These are phyloP conservation scores for Hirtodrosophila trivittata DNA, from an alignment of 2,888 invertebrate species.

Conservation along the genomic window DNA sequence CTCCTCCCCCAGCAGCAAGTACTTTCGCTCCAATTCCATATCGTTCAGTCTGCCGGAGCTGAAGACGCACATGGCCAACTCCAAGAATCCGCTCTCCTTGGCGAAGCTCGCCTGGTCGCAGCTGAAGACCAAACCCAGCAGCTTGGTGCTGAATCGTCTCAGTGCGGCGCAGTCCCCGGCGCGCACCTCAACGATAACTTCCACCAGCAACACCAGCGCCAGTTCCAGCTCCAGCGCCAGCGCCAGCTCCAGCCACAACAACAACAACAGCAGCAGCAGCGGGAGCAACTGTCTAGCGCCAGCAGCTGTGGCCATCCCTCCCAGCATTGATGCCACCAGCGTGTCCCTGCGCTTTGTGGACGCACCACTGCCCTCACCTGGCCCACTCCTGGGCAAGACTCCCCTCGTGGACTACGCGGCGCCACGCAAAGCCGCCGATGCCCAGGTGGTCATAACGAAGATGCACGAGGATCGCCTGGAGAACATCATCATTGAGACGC, in stretches of 20 bases:
- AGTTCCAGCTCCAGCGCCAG: slow-evolving; percentile 1
- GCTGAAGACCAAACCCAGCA: slow-evolving; percentile 85
- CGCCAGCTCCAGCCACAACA: slow-evolving; percentile 8
- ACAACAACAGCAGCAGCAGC: slow-evolving; percentile 2
- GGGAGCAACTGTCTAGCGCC: neutral
- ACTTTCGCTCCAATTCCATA: slow-evolving; percentile 86
- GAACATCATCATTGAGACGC: slow-evolving; percentile 38
- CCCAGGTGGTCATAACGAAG: slow-evolving; percentile 81
- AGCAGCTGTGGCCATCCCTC: slow-evolving; percentile 14
- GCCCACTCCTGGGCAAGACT: slow-evolving; percentile 92
- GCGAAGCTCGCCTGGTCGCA: slow-evolving; percentile 84
- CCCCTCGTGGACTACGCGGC: slow-evolving; percentile 89
- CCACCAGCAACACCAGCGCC: slow-evolving; percentile 24
- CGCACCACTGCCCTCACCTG: slow-evolving; percentile 91
- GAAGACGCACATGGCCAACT: slow-evolving; percentile 83
- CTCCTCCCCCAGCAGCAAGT: slow-evolving; percentile 84
- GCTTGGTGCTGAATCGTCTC: slow-evolving; percentile 84
- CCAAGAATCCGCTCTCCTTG: slow-evolving; percentile 80
- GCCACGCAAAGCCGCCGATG: slow-evolving; percentile 75
- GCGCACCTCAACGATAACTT: slow-evolving; percentile 56
- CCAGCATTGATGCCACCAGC: slow-evolving; percentile 32
- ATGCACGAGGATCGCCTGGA: slow-evolving; percentile 82
- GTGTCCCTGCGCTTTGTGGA: slow-evolving; percentile 84
- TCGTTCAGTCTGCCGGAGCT: slow-evolving; percentile 86
- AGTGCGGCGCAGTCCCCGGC: slow-evolving; percentile 78